phyloP scores from a whole-genome alignment of 35 echinoderm and acorn worm species.

The Acanthaster planci region DNA sequence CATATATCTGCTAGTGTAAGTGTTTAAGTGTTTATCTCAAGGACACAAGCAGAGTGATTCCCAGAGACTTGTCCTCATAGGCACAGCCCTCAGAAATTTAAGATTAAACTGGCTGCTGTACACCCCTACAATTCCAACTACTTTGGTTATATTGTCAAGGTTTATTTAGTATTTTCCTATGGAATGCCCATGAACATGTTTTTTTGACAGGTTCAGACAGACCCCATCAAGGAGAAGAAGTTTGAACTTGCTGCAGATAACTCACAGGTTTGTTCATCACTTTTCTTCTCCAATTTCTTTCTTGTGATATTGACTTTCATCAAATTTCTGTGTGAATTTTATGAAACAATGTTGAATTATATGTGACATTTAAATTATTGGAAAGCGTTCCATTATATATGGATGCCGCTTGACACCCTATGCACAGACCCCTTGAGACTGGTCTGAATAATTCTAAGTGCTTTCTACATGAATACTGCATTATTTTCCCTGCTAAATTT shows the following conservation, averaged over 20 bases:
- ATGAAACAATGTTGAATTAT: not conserved
- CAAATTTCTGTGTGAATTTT: not conserved
- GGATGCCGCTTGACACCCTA: too few species aligned
- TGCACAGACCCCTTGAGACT: too few species aligned
- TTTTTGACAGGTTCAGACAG: not conserved
- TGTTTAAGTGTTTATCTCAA: not conserved
- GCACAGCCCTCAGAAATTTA: not conserved
- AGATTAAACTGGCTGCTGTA: too few species aligned
- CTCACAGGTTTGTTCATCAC: not conserved
- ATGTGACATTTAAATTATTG: not conserved
- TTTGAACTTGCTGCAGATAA: not conserved
- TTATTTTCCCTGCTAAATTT: too few species aligned
- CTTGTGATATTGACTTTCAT: not conserved
- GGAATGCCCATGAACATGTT: not conserved
- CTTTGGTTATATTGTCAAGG: too few species aligned
- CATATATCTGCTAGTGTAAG: not conserved
- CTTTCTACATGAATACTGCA: not conserved
- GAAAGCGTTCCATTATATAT: not conserved
- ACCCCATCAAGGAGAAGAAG: not conserved
- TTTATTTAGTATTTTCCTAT: too few species aligned
- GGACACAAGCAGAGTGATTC: not conserved
- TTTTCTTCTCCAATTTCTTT: too few species aligned
- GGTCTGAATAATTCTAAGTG: too few species aligned
- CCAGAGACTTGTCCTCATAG: not conserved
- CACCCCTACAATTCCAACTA: too few species aligned